Percentiles rank a stretch among this genome's conserved stretches.
phyloP scores from a whole-genome alignment of 2,113 vertebrate species.

The Pseudopipra pipra region DNA sequence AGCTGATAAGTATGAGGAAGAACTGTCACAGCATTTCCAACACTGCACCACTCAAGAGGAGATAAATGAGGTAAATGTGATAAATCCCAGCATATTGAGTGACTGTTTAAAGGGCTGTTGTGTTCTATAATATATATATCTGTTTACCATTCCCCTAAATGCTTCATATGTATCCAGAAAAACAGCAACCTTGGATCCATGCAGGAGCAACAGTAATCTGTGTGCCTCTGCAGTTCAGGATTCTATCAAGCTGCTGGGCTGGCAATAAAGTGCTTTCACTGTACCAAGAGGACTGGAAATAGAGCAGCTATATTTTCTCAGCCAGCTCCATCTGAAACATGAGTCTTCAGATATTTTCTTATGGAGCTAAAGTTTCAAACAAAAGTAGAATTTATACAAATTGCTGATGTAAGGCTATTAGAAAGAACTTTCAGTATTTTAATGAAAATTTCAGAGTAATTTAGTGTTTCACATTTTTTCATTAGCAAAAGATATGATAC shows the following conservation, averaged over 20 bases:
- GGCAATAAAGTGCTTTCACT: neutral
- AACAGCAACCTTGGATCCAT: neutral
- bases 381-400: neutral
- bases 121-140: neutral
- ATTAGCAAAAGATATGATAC: neutral
- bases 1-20: constrained; percentile 60
- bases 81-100: neutral
- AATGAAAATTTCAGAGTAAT: neutral
- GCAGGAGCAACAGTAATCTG: neutral
- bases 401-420: neutral
- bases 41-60: constrained; percentile 73
- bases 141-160: neutral
- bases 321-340: neutral
- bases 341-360: neutral
- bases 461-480: neutral
- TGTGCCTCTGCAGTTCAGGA: neutral
- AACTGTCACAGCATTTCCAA: constrained; percentile 61
- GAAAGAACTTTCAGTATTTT: neutral
- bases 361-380: neutral
- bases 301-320: neutral
- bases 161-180: neutral
- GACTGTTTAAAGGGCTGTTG: neutral
- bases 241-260: neutral
- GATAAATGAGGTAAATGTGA: constrained; percentile 78
- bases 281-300: neutral